Evolutionary conservation across 2,797 vertebrate genomes (phyloP), one percentile per base, ranked within the genome.

Genomic region (Sebastes melanostomus): DNA sequence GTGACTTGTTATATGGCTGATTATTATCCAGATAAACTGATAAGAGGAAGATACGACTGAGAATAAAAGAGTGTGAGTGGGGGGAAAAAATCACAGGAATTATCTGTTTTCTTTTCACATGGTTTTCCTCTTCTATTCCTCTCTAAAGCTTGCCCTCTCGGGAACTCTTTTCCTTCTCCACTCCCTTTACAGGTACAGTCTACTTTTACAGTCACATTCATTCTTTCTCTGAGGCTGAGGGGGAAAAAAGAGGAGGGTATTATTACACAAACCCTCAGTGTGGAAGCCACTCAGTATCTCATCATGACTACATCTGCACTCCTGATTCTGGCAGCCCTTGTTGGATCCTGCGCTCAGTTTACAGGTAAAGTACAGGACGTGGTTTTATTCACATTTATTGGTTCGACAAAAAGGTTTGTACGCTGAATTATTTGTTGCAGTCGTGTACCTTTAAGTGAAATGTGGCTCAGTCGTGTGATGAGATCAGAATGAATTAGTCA

Each of bases 261-360:
- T 50, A 61, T 52, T 36, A 55, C 66, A 74, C 42, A 81, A 75
- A 85, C 42, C 52, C 52, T 69, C 69, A 61, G 72, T 85, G 85
- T 80, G 65, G 27, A 80, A n/a, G 55, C 11, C 22, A 16, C 32
- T 81, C 69, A 69, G 22, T 70, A 30, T 72, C 84, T 80, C 60
- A 92, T 85, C 88, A 94, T 93, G 93, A 68, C 52, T 13, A 62
- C 16, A 66, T 59, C 66, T 71, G 74, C 71, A 6, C 34, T 87
- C 36, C 55, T 93, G 59, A 36, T 89, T 67, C 73, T 92, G 34
- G 72, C 78, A 1, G 72, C 66, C 29, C 54, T 91, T 18, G 13
- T 85, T 63, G 89, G 77, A 82, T 70, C 58, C 75, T 83, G 75
- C 32, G 0, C 34, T 69, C 70, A 66, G 2, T 75, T 82, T 46